Base-by-base conservation (phyloP, 1,140 invertebrate species). In the Hesperophylax magnus region DNA sequence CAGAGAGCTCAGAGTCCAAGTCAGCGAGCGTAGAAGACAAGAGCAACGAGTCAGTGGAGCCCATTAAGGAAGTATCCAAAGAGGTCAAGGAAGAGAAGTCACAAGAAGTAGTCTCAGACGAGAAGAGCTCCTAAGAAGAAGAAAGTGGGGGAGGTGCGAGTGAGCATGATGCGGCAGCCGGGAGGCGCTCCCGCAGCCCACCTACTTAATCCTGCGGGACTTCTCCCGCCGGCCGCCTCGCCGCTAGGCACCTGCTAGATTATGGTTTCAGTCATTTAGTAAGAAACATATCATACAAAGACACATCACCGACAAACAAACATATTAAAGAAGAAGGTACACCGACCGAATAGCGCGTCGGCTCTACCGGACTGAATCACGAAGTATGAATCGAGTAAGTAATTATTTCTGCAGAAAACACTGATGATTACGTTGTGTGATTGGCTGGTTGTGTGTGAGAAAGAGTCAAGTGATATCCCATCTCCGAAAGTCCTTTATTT, bases 381-480 rank as follows among this genome's bases (percentile, higher is more conserved):
- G 75, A 78, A 71, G 78, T 71, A 65, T 77, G 69, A 80, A 77
- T 80, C 65, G 61, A 52, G 20, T 15, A 56, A 65, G 78, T 77
- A 67, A 80, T 58, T 79, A 69, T 65, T 79, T 58, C 60, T 82
- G 77, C 58, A 53, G 22, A 54, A 72, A 72, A 27, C 78, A 61
- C 58, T 63, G n/a, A 74, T 61, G 24, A 53, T 74, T 75, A 75
- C 53, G 31, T 34, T 65, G 82, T 81, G 80, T 71, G 82, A 77
- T 83, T 80, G 82, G 14, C 79, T 72, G 80, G 56, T 65, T 78
- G 82, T 71, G 82, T 80, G 82, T 77, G 79, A 78, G 82, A 58
- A 76, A 27, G 56, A 60, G 71, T 58, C 31, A 65, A 74, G 72
- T 76, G 53, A 76, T 76, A 76, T 76, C n/a, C 20, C 72, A 75